phyloP scores from a whole-genome alignment of 2,888 invertebrate genomes.

The Drosophila colorata region DNA sequence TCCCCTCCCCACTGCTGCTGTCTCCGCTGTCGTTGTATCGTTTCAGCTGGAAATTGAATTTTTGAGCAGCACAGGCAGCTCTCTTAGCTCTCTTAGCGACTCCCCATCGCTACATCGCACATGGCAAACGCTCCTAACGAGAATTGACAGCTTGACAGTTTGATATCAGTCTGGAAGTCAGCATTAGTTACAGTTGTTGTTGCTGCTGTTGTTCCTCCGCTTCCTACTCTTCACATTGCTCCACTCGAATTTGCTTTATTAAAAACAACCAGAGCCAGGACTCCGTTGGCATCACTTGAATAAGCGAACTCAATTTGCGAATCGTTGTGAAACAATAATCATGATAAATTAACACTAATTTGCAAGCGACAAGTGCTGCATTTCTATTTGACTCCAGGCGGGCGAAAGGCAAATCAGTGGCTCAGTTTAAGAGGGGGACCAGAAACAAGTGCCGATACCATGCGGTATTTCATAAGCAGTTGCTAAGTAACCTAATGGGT shows the following conservation, averaged over 20 bases:
- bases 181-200: slow-evolving; percentile 72
- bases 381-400: slow-evolving; percentile 26
- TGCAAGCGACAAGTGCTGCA: slow-evolving; percentile 64
- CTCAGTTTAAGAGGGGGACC: slow-evolving; percentile 13
- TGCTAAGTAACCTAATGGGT: slow-evolving; percentile 41
- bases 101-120: slow-evolving; percentile 33
- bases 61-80: slow-evolving; percentile 70
- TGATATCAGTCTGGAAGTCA: slow-evolving; percentile 76
- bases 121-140: slow-evolving; percentile 62
- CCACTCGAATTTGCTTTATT: slow-evolving; percentile 60
- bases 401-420: slow-evolving; percentile 28
- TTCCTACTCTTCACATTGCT: slow-evolving; percentile 7
- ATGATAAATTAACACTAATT: slow-evolving; percentile 77
- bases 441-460: background rate
- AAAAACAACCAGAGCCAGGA: slow-evolving; percentile 38
- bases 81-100: background rate
- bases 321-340: slow-evolving; percentile 74
- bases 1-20: background rate
- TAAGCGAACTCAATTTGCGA: slow-evolving; percentile 66
- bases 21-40: slow-evolving; percentile 54
- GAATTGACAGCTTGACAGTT: slow-evolving; percentile 80
- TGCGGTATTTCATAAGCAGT: slow-evolving; percentile 22
- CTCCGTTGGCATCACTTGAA: slow-evolving; percentile 27
- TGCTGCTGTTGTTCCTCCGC: slow-evolving; percentile 4
- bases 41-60: slow-evolving; percentile 79